Conservation (phyloP, 1,140 invertebrate genomes). For the Cryptotermes secundus region DNA sequence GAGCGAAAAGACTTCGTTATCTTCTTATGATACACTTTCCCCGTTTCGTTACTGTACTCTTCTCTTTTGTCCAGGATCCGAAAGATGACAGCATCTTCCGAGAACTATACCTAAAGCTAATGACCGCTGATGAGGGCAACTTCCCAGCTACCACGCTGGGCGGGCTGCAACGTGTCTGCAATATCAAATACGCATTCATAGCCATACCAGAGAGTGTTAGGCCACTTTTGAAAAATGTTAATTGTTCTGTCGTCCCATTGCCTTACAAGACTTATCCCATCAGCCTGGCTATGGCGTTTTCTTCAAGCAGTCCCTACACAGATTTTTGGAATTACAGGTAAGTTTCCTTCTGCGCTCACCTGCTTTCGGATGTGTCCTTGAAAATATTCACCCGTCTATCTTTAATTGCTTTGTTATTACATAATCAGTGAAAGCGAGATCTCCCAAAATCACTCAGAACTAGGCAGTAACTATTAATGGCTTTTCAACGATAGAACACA, state of each 20-base stretch:
- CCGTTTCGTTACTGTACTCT: too few relatives aligned
- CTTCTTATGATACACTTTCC: too few relatives aligned
- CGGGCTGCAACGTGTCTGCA: background rate
- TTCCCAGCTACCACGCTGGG: background rate
- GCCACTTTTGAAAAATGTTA: background rate
- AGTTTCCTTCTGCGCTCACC: background rate
- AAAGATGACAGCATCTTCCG: background rate
- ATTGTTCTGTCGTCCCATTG: slow-evolving; percentile 1
- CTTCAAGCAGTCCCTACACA: background rate
- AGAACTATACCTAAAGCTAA: background rate
- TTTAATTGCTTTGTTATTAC: too few relatives aligned
- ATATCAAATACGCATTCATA: background rate
- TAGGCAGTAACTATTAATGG: too few relatives aligned
- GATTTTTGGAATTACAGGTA: slow-evolving; percentile 6
- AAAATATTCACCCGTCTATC: too few relatives aligned
- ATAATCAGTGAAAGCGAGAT: too few relatives aligned
- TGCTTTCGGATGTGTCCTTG: too few relatives aligned
- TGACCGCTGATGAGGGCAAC: background rate
- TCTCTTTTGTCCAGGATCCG: background rate
- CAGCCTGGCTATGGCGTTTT: slow-evolving; percentile 21
- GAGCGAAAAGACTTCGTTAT: too few relatives aligned
- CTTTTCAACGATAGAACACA: too few relatives aligned
- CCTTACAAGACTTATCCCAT: background rate
- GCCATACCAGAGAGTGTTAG: background rate
- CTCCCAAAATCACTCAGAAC: too few relatives aligned